Percentiles rank a stretch among this genome's conserved stretches.
These are phyloP conservation scores for Amphipyra berbera DNA, from an alignment of 2,888 invertebrate species.

Conservation along the genomic window DNA sequence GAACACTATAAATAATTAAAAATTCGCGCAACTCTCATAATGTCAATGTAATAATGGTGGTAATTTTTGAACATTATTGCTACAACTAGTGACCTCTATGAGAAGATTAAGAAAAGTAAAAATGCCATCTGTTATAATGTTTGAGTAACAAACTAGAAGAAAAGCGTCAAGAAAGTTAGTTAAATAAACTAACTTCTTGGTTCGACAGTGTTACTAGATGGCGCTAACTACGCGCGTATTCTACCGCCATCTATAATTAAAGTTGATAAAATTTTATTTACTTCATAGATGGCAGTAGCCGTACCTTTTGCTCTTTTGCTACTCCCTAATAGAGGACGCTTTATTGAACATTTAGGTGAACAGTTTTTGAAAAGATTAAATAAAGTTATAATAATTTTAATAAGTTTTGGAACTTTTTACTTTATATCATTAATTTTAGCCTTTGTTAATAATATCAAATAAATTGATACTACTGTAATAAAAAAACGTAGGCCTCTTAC, in stretches of 20 bases:
- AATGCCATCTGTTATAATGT: conserved; percentile 24
- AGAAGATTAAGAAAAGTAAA: neutral
- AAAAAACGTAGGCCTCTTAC: too few species aligned
- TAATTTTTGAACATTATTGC: too few species aligned
- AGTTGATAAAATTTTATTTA: accelerated
- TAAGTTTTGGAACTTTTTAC: too few species aligned
- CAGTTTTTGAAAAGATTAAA: too few species aligned
- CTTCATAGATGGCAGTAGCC: conserved; percentile 20
- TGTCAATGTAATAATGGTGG: too few species aligned
- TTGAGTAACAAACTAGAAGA: neutral
- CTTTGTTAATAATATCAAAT: too few species aligned
- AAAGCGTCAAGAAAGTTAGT: neutral
- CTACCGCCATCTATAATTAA: conserved; percentile 16
- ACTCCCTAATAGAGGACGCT: conserved; percentile 60
- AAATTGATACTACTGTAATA: too few species aligned
- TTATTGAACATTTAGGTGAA: neutral
- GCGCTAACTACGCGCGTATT: neutral
- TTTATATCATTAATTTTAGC: too few species aligned
- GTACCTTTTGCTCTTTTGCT: conserved; percentile 25
- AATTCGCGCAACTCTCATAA: too few species aligned
- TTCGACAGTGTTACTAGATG: neutral
- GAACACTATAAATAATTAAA: too few species aligned
- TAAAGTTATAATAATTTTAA: too few species aligned
- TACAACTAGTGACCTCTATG: conserved; percentile 34
- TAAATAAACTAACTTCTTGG: too few species aligned